phyloP scores from a whole-genome alignment of 2,113 vertebrate genomes.

The Redunca redunca region DNA sequence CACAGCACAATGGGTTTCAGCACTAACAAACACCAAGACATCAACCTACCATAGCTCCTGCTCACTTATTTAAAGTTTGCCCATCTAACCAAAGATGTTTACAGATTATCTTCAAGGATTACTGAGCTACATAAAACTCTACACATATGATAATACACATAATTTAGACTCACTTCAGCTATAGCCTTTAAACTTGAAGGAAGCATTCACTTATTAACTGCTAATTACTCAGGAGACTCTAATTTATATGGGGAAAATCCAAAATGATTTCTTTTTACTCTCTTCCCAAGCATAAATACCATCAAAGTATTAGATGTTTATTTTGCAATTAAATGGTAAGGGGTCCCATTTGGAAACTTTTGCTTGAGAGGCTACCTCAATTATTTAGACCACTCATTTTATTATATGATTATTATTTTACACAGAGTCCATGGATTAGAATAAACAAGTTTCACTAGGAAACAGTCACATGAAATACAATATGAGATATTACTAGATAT shows the following conservation, averaged over 20 bases:
- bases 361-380: constrained; percentile 41
- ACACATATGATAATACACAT: neutral
- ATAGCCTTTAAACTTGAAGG: constrained; percentile 45
- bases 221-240: constrained; percentile 58
- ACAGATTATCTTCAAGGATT: constrained; percentile 3
- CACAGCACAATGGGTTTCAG: neutral
- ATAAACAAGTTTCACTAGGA: constrained; percentile 44
- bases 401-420: constrained; percentile 32
- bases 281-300: constrained; percentile 60
- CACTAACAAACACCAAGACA: neutral
- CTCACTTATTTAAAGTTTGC: neutral
- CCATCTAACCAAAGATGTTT: constrained; percentile 5
- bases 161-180: constrained; percentile 22
- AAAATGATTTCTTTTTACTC: constrained; percentile 52
- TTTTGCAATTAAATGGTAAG: constrained; percentile 58
- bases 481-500: neutral
- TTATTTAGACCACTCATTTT: constrained; percentile 18
- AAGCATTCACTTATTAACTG: constrained; percentile 59
- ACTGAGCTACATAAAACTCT: neutral
- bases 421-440: neutral
- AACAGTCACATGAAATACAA: constrained; percentile 35
- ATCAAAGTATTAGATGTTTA: constrained; percentile 58
- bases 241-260: constrained; percentile 68
- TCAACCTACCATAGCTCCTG: neutral
- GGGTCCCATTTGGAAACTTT: constrained; percentile 41